A percentile compares a stretch with the other conserved stretches of the same genome.
These are phyloP conservation scores for Eunapius fragilis DNA, from an alignment of 37 sponge, comb jelly and placozoan genomes.

Conservation along the genomic window DNA sequence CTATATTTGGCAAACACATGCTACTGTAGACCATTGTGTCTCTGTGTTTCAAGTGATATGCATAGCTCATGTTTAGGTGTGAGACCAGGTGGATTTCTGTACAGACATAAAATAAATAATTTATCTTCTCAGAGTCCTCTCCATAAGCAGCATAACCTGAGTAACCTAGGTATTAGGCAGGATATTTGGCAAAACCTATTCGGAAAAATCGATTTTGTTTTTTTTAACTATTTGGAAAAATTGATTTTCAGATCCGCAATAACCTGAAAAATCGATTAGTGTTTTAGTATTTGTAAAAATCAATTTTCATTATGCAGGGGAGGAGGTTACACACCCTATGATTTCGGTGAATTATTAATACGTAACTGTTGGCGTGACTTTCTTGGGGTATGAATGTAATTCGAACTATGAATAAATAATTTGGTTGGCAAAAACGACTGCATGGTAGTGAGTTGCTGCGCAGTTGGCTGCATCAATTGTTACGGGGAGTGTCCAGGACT, in stretches of 20 bases:
- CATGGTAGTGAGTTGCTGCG: slow-evolving; percentile 33
- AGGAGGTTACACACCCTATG: neutral
- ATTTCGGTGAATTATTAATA: no score
- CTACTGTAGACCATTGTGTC: neutral
- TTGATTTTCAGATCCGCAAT: neutral
- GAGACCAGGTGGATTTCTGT: neutral
- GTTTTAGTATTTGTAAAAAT: neutral
- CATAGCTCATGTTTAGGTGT: neutral
- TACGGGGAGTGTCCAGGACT: neutral
- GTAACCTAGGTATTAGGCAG: neutral
- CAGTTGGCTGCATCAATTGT: slow-evolving; percentile 18
- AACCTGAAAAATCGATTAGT: neutral
- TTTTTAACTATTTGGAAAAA: neutral
- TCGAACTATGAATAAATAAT: no score
- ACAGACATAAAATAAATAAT: neutral
- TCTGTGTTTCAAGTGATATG: neutral
- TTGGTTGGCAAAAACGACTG: no score
- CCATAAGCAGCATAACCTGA: neutral
- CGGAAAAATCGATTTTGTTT: neutral
- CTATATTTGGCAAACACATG: neutral
- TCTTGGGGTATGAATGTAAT: no score
- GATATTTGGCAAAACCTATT: neutral
- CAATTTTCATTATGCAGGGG: neutral
- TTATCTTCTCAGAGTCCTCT: neutral
- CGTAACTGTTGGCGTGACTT: no score